A percentile compares a stretch with the other conserved stretches of the same genome.
These are phyloP conservation scores for Podarcis muralis DNA, from an alignment of 2,113 vertebrate genomes.

Conservation along the genomic window DNA sequence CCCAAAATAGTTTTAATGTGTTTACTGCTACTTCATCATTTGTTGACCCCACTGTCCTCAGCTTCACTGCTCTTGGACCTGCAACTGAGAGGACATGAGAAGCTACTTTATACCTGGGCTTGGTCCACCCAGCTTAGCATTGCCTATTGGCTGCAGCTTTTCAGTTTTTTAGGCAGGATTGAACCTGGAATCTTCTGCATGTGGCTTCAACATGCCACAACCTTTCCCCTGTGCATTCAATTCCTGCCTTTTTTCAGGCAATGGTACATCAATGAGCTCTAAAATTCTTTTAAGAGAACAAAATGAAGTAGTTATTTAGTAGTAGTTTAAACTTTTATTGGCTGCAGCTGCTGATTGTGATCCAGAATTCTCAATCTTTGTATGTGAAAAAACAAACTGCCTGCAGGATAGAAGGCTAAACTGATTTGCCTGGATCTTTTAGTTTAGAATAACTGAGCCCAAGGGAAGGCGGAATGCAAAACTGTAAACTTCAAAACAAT, in stretches of 20 bases:
- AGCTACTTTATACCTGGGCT: not conserved
- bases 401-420: constrained; percentile 49
- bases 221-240: not conserved
- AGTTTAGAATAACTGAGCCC: constrained; percentile 61
- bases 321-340: constrained; percentile 59
- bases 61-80: too few species aligned
- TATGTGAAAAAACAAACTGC: constrained; percentile 47
- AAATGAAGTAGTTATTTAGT: constrained; percentile 65
- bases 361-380: constrained; percentile 59
- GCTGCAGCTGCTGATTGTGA: constrained; percentile 62
- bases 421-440: constrained; percentile 67
- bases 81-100: not conserved
- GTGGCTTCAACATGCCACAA: not conserved
- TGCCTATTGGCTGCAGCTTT: not conserved
- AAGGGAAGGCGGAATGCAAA: constrained; percentile 62
- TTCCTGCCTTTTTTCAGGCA: constrained; percentile 28
- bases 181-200: not conserved
- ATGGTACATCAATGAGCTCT: constrained; percentile 30
- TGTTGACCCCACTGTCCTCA: too few species aligned
- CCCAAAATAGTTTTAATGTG: too few species aligned
- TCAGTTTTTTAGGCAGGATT: not conserved
- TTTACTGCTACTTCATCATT: too few species aligned
- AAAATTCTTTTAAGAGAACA: constrained; percentile 47
- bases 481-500: constrained; percentile 73
- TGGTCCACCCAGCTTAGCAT: not conserved